Evolutionary conservation across 2,888 invertebrate genomes (phyloP).

Genomic region (Polymixis flavicincta): DNA sequence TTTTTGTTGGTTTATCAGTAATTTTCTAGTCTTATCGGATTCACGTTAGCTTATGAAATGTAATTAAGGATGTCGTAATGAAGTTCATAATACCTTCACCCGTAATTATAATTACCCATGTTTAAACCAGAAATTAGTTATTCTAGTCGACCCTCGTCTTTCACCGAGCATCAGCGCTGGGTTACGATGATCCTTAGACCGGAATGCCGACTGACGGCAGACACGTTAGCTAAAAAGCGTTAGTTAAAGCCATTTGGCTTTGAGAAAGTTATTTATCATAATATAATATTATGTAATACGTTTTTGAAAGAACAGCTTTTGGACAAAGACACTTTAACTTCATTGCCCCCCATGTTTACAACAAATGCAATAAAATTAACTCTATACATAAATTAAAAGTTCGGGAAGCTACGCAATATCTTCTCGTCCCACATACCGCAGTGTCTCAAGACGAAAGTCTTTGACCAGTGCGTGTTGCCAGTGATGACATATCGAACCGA

Average conservation of each 20-base stretch:
- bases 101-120: constrained; percentile 8
- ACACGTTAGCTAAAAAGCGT: not conserved
- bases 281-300: constrained; percentile 21
- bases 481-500: no score
- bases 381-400: no score
- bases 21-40: not conserved
- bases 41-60: not conserved
- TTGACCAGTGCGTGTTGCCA: no score
- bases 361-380: no score
- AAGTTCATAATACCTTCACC: not conserved
- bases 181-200: constrained; percentile 55
- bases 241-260: constrained; percentile 2
- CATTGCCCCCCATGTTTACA: no score
- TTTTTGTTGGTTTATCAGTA: not conserved
- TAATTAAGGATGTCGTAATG: constrained; percentile 8
- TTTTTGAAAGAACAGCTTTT: no score
- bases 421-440: no score
- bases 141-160: constrained; percentile 40
- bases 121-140: constrained; percentile 36
- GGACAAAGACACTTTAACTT: no score
- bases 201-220: constrained; percentile 48
- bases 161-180: constrained; percentile 38
- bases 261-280: constrained; percentile 6
- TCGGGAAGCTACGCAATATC: no score
- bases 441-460: no score